Conservation (phyloP, 2,797 vertebrate genomes). For the Zalophus californianus region DNA sequence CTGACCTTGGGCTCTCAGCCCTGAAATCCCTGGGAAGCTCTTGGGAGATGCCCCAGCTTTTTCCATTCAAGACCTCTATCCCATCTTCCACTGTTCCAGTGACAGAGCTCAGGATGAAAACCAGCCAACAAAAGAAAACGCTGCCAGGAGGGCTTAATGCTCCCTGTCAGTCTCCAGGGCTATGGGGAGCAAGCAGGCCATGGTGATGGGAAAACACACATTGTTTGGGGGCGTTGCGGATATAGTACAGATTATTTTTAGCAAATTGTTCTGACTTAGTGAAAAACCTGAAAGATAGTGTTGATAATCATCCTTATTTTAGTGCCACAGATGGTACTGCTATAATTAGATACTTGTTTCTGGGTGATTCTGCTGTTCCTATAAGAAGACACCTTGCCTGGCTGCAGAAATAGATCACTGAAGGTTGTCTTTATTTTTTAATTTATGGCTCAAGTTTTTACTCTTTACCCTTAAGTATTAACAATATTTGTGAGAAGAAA, state of each 20-base stretch:
- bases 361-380: conserved; percentile 64
- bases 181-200: not conserved
- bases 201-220: conserved; percentile 48
- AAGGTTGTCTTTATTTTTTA: conserved; percentile 50
- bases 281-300: conserved; percentile 75
- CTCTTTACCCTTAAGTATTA: conserved; percentile 41
- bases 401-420: not conserved
- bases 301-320: conserved; percentile 67
- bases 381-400: conserved; percentile 67
- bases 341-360: conserved; percentile 75
- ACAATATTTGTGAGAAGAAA: conserved; percentile 19
- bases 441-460: conserved; percentile 13
- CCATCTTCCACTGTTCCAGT: not conserved
- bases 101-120: not conserved
- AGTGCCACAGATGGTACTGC: conserved; percentile 51
- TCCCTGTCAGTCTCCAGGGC: not conserved
- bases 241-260: conserved; percentile 68
- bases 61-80: not conserved
- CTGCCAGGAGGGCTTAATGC: not conserved
- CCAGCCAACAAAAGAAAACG: not conserved
- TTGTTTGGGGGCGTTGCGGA: conserved; percentile 63
- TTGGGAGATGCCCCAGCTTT: not conserved
- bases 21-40: not conserved
- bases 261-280: conserved; percentile 77
- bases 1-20: not conserved